These are phyloP conservation scores for Acleris laterana DNA, from an alignment of 2,888 invertebrate genomes.

Conservation along the genomic window DNA sequence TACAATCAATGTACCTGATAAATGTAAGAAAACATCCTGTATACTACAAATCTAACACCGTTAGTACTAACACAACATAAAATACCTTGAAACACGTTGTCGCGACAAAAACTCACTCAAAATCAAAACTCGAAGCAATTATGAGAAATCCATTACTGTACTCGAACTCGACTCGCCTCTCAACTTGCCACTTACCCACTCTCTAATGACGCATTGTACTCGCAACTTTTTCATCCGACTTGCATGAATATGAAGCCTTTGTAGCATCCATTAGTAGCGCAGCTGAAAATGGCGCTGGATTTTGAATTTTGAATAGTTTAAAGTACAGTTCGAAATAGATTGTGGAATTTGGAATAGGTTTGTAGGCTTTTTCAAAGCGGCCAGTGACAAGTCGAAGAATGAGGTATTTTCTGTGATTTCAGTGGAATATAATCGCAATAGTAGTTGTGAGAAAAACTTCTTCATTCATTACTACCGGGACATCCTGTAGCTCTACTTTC, in stretches of 20 bases:
- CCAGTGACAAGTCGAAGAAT: background rate
- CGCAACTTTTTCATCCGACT: constrained; percentile 62
- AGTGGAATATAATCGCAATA: too few species aligned
- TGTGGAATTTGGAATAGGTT: background rate
- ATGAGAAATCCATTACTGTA: constrained; percentile 30
- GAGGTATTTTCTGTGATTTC: background rate
- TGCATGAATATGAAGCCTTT: constrained; percentile 62
- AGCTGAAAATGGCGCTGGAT: background rate
- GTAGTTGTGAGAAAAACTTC: too few species aligned
- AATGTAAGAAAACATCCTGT: background rate
- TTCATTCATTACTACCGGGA: too few species aligned
- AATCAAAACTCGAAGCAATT: constrained; percentile 29
- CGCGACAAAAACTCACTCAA: constrained; percentile 4
- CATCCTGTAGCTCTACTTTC: too few species aligned
- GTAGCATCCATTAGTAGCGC: constrained; percentile 41
- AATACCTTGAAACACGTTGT: background rate
- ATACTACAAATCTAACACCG: too few species aligned
- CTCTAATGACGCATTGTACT: constrained; percentile 68
- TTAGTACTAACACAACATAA: too few species aligned
- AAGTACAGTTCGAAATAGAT: background rate
- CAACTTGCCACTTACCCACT: constrained; percentile 63
- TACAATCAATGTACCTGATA: too few species aligned
- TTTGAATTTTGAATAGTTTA: background rate
- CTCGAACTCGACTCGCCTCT: constrained; percentile 38
- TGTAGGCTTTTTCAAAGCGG: background rate